Conservation (phyloP, 2,113 vertebrate genomes). For the Malurus melanocephalus region DNA sequence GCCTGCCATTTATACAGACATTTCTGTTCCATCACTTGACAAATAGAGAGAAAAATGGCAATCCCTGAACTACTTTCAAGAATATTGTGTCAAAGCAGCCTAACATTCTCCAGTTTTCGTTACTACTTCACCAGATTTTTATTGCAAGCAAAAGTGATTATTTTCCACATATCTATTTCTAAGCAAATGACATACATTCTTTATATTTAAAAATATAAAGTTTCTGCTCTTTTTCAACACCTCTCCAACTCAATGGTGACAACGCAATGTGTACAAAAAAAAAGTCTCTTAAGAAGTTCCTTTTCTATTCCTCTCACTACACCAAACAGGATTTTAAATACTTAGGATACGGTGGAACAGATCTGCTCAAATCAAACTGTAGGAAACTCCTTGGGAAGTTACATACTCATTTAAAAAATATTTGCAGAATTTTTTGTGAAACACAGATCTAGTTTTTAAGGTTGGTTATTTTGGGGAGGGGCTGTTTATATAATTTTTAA, state of each 20-base stretch:
- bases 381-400: neutral
- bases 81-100: neutral
- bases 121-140: neutral
- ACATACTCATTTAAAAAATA: neutral
- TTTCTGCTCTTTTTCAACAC: neutral
- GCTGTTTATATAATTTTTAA: neutral
- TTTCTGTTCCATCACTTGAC: neutral
- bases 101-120: neutral
- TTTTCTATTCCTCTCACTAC: neutral
- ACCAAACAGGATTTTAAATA: neutral
- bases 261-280: fast-evolving
- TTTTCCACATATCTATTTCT: neutral
- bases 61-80: neutral
- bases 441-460: neutral
- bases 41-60: neutral
- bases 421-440: neutral
- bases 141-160: neutral
- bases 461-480: neutral
- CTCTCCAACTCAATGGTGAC: neutral
- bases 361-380: neutral
- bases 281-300: neutral
- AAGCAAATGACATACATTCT: neutral
- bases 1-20: neutral
- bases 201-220: neutral
- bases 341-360: neutral